Evolutionary conservation across 1,140 invertebrate genomes (phyloP), one percentile per base, ranked within the genome.

Genomic region (Ips nitidus): DNA sequence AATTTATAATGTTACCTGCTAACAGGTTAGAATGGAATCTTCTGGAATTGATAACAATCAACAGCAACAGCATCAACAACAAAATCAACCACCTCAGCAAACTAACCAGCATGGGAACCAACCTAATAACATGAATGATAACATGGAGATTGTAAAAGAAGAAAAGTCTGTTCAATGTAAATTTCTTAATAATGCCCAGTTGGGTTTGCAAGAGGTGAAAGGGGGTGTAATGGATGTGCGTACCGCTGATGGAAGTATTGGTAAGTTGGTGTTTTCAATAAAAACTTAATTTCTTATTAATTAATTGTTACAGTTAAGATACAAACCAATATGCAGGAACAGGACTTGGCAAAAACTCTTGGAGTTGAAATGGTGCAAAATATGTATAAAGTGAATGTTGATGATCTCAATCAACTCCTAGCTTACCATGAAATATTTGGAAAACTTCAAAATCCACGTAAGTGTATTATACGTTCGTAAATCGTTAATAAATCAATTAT

Each of bases 351-450:
- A 43, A 88, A 89, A 80, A 89, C 88, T 47, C 83, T 91, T 37
- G 85, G 85, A n/a, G 84, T 86, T 52, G 86, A 87, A 76, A 85
- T 86, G 82, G 84, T 86, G 37, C 89, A 91, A 77, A 90, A 88
- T 76, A 91, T 93, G 88, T 92, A 91, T 79, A 92, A 79, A 72
- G 90, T 93, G 1, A 93, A 92, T 78, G 90, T 92, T 2, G 91
- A 93, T 76, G 91, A 93, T 73, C 84, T 93, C 37, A 92, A 91
- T 68, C 91, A 92, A 73, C 80, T 93, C 52, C 80, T 93, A 45
- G 90, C 91, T n/a, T 93, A 92, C 81, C 91, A 93, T 77, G 91
- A 93, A 81, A 91, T 93, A 8, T 93, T 93, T 80, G 91, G 91
- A n/a, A 93, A 93, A 80, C 81, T 92, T 8, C 90, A 91, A 69